Base-by-base conservation (phyloP, 2,888 invertebrate species). In the Lithophane leautieri region DNA sequence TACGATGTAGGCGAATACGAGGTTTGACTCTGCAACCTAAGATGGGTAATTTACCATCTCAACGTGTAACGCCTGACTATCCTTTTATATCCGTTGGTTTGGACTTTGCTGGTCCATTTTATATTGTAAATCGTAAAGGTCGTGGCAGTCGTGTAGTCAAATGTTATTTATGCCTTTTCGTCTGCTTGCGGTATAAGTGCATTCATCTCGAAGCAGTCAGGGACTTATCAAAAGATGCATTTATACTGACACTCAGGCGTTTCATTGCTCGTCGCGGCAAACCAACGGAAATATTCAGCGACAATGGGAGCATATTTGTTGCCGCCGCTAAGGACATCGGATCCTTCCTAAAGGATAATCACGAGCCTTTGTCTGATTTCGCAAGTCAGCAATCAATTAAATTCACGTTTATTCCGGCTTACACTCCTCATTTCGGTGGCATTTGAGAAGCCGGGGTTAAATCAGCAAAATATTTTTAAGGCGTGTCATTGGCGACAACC, bases 361-460 rank as follows among this genome's bases (percentile, higher is more conserved):
- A n/a, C n/a, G n/a, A n/a, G n/a, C n/a, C n/a, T n/a, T n/a, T n/a
- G n/a, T n/a, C n/a, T 47, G 47, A 47, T 47, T 47, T 47, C 16
- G 47, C 47, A 16, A 47, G 47, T 47, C 47, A 47, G 12, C 25
- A 58, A 58, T 58, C 65, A 4, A 50, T 65, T 2, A 12, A 11
- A 3, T 50, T 66, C 34, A 66, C 12, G 0, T 66, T 66, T 1
- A 66, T 66, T 66, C 66, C 50, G 28, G 50, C 66, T 50, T 66
- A 50, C 22, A 14, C 28, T 50, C 50, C 66, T 66, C 65, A 66
- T 66, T 66, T 66, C 7, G 65, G 65, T 19, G 72, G 65, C 72
- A 58, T 72, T 9, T 65, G 72, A 19, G 50, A 50, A 7, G 50
- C 50, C 50, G 19, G 50, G 19, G 50, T 50, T 19, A 50, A 50